These are phyloP conservation scores for Eulithis prunata DNA, from an alignment of 2,888 invertebrate species.

Conservation along the genomic window DNA sequence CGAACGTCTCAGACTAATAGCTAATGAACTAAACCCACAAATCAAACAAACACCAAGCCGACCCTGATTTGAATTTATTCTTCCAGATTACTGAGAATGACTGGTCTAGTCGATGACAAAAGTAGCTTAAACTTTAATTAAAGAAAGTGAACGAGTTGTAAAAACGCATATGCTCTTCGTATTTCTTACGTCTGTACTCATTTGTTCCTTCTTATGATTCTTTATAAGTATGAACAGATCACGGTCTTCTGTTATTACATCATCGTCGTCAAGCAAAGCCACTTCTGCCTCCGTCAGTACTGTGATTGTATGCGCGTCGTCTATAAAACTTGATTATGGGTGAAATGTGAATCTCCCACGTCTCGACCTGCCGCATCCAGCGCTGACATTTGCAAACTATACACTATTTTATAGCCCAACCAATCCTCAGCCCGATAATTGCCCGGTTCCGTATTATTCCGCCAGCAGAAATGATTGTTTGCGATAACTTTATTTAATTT, in stretches of 20 bases:
- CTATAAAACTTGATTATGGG: conserved; percentile 39
- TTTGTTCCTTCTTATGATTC: neutral
- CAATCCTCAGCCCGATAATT: conserved; percentile 5
- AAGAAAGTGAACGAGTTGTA: neutral
- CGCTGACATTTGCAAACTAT: conserved; percentile 72
- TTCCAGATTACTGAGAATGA: conserved; percentile 22
- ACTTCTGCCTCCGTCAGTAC: conserved; percentile 9
- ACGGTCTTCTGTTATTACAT: too few relatives aligned
- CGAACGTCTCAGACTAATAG: conserved; percentile 30
- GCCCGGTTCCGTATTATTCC: neutral
- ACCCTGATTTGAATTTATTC: conserved; percentile 35
- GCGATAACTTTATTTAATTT: conserved; percentile 2
- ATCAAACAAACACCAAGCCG: conserved; percentile 34
- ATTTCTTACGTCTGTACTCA: too few relatives aligned
- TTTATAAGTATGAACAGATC: neutral
- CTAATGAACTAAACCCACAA: conserved; percentile 41
- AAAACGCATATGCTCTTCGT: too few relatives aligned
- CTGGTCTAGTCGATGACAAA: conserved; percentile 16
- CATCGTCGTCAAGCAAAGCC: neutral
- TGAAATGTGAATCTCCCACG: conserved; percentile 74
- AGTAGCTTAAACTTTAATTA: neutral
- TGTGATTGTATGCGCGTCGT: conserved; percentile 25
- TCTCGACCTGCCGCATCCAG: conserved; percentile 57
- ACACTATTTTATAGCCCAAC: conserved; percentile 10
- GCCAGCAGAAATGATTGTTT: conserved; percentile 6